Conservation (phyloP, 1,140 invertebrate species). For the Macrobrachium nipponense region DNA sequence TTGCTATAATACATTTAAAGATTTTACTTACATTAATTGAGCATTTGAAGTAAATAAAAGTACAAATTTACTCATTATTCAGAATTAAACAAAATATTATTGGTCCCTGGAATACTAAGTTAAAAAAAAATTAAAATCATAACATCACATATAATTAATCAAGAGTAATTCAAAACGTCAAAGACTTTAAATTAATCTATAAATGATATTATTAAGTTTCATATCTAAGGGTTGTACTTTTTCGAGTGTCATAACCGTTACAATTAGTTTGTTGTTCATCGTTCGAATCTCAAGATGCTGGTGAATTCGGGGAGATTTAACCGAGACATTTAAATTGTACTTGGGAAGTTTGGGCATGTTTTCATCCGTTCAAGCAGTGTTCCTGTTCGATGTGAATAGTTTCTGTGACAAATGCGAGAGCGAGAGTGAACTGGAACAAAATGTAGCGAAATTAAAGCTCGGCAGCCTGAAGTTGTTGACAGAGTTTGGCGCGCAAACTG, state of each 20-base stretch:
- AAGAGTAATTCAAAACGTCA: no score
- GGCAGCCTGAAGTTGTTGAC: conserved; percentile 52
- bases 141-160: no score
- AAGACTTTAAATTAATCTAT: no score
- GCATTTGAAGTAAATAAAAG: neutral
- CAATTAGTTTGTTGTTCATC: no score
- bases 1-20: no score
- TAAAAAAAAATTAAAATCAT: no score
- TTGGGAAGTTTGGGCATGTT: conserved; percentile 44
- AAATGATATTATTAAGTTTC: no score
- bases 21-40: neutral
- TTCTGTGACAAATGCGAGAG: conserved; percentile 22
- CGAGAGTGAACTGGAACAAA: conserved; percentile 50
- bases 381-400: conserved; percentile 59
- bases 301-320: no score
- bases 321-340: neutral
- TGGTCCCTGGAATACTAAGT: no score
- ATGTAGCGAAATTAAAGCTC: conserved; percentile 52
- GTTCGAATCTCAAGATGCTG: no score
- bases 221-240: no score
- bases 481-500: conserved; percentile 62
- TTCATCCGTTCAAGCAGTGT: conserved; percentile 57
- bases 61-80: neutral
- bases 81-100: neutral
- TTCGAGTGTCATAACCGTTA: no score